phyloP scores from a whole-genome alignment of 1,140 invertebrate species.

The Zophobas morio region DNA sequence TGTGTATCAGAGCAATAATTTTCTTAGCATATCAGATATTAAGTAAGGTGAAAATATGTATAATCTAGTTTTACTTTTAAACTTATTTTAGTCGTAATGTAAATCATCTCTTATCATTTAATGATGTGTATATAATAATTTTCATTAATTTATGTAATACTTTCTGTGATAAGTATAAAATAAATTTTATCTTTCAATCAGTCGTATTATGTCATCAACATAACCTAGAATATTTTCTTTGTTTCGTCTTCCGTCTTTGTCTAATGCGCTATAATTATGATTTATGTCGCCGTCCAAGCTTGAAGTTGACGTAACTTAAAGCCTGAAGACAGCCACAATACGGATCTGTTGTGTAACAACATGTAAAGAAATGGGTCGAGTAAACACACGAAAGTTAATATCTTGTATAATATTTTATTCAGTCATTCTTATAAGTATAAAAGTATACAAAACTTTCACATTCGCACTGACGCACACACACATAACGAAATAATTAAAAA shows the following conservation, averaged over 20 bases:
- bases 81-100: slow-evolving; percentile 27
- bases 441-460: slow-evolving; percentile 39
- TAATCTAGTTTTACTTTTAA: slow-evolving; percentile 38
- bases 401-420: slow-evolving; percentile 44
- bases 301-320: too few species aligned
- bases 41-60: slow-evolving; percentile 44
- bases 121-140: slow-evolving; percentile 28
- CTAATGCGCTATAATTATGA: too few species aligned
- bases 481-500: slow-evolving; percentile 41
- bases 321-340: too few species aligned
- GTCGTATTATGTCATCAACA: background rate
- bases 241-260: too few species aligned
- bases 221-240: too few species aligned
- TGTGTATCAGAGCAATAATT: slow-evolving; percentile 48
- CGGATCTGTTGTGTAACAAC: too few species aligned
- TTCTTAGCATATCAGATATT: slow-evolving; percentile 43
- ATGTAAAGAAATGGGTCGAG: too few species aligned
- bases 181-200: slow-evolving; percentile 38
- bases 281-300: too few species aligned
- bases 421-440: slow-evolving; percentile 46
- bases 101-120: slow-evolving; percentile 21
- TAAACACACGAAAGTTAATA: too few species aligned
- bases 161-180: slow-evolving; percentile 45
- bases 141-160: slow-evolving; percentile 41
- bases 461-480: slow-evolving; percentile 26